Base-by-base conservation (phyloP, 2,113 vertebrate genomes). In the Noctilio leporinus region DNA sequence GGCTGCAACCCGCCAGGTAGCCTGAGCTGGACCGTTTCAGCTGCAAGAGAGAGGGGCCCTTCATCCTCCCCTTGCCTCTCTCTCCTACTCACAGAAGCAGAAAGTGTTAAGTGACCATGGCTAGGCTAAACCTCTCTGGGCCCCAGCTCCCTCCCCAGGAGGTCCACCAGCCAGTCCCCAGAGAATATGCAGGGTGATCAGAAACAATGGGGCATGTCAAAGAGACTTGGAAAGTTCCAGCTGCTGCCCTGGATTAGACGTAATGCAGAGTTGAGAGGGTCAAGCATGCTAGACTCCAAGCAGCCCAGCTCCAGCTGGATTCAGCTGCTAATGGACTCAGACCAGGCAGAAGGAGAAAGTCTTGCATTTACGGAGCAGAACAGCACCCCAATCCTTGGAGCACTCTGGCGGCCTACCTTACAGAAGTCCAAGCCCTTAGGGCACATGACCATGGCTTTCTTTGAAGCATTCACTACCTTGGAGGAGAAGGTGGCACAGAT, bases 1-100 rank as follows among this genome's bases (percentile, higher is more conserved):
- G 96, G 89, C 98, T 98, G 15, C 98, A 99, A 64, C 98, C 98
- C 0, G 97, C 98, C 45, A 77, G 59, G 89, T 98, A 99, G 65
- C 83, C 81, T 16, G 38, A 20, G 0, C 94, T 97, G 0, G 43
- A 98, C 95, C 97, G 98, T 96, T 98, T 98, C 93, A 99, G 97
- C 99, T 99, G 97, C 20, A 96, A 77, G 43, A 73, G 35, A 97
- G 49, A 65, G n/a, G 20, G 64, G 30, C 28, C 59, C 16, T 30
- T 77, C 19, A 38, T 59, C 33, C 14, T 55, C 75, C 1, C 35
- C 11, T 53, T n/a, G 55, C 53, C 4, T 19, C 45, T 12, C 26
- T 57, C 15, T 26, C 28, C 30, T 1, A n/a, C n/a, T 57, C 45
- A 40, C 1, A 2, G 51, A 94, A 59, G 65, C 76, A 80, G 49